These are phyloP conservation scores for Amphipyra berbera DNA, from an alignment of 2,888 invertebrate genomes.

Conservation along the genomic window DNA sequence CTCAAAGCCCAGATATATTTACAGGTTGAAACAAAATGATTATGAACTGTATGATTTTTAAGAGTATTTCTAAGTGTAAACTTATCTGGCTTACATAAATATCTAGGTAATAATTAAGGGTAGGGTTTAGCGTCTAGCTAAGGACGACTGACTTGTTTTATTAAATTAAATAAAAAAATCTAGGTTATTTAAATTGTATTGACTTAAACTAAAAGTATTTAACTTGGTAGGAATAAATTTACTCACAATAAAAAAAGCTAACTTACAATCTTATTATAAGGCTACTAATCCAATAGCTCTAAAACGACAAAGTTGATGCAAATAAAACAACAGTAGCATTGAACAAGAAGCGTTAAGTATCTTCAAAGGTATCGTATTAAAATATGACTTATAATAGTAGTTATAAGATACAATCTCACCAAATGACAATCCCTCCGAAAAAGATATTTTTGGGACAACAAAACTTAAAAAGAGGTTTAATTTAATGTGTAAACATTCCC, in stretches of 20 bases:
- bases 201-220: not conserved
- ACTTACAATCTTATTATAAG: conserved; percentile 39
- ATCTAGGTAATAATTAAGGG: no score
- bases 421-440: conserved; percentile 28
- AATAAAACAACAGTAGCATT: conserved; percentile 43
- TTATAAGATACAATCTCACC: conserved; percentile 45
- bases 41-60: no score
- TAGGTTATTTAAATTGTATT: not conserved
- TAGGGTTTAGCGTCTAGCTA: no score
- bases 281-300: conserved; percentile 47
- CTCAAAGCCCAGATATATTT: not conserved
- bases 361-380: conserved; percentile 43
- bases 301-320: conserved; percentile 40
- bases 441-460: conserved; percentile 48
- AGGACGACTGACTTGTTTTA: no score
- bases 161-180: not conserved
- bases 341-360: conserved; percentile 40
- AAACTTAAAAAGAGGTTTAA: conserved; percentile 74
- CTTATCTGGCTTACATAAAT: no score
- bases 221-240: conserved; percentile 4
- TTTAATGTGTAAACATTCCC: conserved; percentile 86
- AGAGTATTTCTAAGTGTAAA: no score
- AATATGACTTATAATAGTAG: conserved; percentile 35
- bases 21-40: not conserved
- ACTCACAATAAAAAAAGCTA: conserved; percentile 15